A percentile compares a stretch with the other conserved stretches of the same genome.
These are phyloP conservation scores for Rhodeus uyekii DNA, from an alignment of 2,797 vertebrate species.

Conservation along the genomic window DNA sequence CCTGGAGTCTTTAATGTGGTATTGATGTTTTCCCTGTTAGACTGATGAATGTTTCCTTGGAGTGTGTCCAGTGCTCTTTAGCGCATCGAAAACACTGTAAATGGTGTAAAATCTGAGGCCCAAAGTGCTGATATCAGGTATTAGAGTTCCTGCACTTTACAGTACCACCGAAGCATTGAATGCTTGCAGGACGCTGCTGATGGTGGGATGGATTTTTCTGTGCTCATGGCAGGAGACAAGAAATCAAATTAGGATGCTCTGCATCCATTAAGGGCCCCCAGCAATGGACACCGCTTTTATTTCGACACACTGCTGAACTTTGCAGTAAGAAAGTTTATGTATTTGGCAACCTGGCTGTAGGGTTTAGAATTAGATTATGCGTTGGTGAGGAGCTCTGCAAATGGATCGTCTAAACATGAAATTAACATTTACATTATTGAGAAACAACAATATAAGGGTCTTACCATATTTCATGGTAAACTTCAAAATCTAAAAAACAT, in stretches of 20 bases:
- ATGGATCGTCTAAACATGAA: slow-evolving; percentile 42
- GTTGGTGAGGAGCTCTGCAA: background rate
- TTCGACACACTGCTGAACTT: slow-evolving; percentile 36
- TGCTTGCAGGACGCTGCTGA: slow-evolving; percentile 13
- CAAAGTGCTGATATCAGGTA: background rate
- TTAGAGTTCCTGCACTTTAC: background rate
- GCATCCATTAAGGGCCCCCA: slow-evolving; percentile 22
- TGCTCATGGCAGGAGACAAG: background rate
- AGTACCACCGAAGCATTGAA: slow-evolving; percentile 22
- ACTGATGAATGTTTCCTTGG: background rate
- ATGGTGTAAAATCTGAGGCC: background rate
- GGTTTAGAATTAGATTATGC: slow-evolving; percentile 41
- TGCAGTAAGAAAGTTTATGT: slow-evolving; percentile 39
- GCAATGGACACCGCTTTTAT: slow-evolving; percentile 19
- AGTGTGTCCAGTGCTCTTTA: background rate
- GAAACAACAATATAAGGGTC: background rate
- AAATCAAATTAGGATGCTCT: background rate
- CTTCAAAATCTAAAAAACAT: background rate
- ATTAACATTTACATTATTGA: background rate
- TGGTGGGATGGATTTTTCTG: background rate
- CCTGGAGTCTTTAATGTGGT: slow-evolving; percentile 8
- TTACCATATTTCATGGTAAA: too few relatives aligned
- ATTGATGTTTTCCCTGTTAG: slow-evolving; percentile 7
- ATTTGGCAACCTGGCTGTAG: slow-evolving; percentile 7
- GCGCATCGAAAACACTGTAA: background rate